These are phyloP conservation scores for Ophthalmolycus amberensis DNA, from an alignment of 2,113 vertebrate species.

Conservation along the genomic window DNA sequence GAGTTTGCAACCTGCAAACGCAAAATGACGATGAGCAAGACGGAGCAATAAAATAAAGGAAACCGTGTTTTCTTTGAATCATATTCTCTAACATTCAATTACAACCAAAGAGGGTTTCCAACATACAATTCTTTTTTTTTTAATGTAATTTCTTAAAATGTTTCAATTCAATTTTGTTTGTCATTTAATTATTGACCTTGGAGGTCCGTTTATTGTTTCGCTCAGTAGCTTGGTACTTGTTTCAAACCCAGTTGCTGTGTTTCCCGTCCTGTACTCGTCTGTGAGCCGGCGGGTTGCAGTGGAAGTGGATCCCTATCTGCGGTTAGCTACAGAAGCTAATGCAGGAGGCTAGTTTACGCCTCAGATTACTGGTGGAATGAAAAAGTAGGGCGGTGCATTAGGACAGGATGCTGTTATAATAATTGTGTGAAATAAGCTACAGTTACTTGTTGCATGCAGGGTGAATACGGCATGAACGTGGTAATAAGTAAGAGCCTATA, in stretches of 20 bases:
- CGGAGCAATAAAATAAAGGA: background rate
- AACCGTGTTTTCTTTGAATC: background rate
- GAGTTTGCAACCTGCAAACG: background rate
- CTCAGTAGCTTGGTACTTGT: background rate
- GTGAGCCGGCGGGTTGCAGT: background rate
- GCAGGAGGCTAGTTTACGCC: background rate
- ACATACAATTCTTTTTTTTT: background rate
- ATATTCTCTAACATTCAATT: background rate
- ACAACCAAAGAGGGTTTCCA: background rate
- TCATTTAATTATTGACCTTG: background rate
- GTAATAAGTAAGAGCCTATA: conserved; percentile 7
- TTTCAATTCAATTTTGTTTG: background rate
- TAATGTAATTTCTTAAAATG: too few species aligned
- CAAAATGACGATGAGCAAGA: background rate
- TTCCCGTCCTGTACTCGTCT: background rate
- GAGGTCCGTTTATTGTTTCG: background rate
- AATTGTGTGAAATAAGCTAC: background rate
- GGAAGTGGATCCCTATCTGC: background rate
- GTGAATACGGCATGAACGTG: conserved; percentile 5
- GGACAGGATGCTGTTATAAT: conserved; percentile 1
- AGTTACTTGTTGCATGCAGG: conserved; percentile 14
- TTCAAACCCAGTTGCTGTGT: background rate
- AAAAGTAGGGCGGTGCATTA: background rate
- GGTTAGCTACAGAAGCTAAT: background rate
- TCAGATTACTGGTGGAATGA: background rate